phyloP scores from a whole-genome alignment of 2,797 vertebrate species.

The Microctenopoma steveboyesi region DNA sequence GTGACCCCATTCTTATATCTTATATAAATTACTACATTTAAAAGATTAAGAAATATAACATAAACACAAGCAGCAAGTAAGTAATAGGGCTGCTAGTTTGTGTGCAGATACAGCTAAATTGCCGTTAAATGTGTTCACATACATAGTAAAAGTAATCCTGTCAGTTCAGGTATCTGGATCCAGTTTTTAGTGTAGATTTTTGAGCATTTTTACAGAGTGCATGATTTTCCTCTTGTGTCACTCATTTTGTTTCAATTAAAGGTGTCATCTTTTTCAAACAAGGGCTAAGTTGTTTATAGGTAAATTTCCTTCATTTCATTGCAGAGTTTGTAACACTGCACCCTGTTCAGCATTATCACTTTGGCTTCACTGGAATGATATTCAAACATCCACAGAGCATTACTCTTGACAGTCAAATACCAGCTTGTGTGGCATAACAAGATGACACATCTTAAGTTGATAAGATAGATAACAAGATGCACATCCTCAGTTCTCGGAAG shows the following conservation, averaged over 20 bases:
- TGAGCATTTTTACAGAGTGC: slow-evolving; percentile 12
- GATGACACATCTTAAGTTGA: slow-evolving; percentile 67
- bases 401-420: slow-evolving; percentile 62
- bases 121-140: neutral
- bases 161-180: neutral
- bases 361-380: slow-evolving; percentile 48
- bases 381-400: slow-evolving; percentile 55
- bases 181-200: neutral
- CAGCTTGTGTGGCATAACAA: slow-evolving; percentile 66
- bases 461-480: slow-evolving; percentile 76
- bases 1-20: neutral
- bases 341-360: slow-evolving; percentile 52
- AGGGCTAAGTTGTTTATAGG: slow-evolving; percentile 34
- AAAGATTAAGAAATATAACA: no score
- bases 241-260: slow-evolving; percentile 48
- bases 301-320: slow-evolving; percentile 28
- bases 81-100: neutral
- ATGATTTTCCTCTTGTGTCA: slow-evolving; percentile 1
- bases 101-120: neutral
- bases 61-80: neutral
- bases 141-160: neutral
- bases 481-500: slow-evolving; percentile 68
- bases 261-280: slow-evolving; percentile 34
- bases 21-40: neutral
- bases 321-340: slow-evolving; percentile 42